These are phyloP conservation scores for Chrysocyon brachyurus DNA, from an alignment of 2,797 vertebrate genomes.

Conservation along the genomic window DNA sequence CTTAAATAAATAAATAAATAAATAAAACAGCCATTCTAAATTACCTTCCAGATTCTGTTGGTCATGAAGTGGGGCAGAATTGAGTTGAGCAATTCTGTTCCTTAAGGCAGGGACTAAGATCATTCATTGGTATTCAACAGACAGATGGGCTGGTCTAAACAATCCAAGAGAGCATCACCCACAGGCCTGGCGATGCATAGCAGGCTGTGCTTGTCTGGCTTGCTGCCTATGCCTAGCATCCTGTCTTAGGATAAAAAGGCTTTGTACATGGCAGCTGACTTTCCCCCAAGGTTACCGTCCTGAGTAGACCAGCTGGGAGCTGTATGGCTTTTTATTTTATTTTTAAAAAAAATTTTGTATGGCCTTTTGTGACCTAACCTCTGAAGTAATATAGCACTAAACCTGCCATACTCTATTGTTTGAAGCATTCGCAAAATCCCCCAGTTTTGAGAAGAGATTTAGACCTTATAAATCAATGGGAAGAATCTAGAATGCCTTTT, in stretches of 20 bases:
- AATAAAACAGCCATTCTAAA: background rate
- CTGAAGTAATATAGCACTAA: background rate
- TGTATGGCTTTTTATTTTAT: background rate
- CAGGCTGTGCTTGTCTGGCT: background rate
- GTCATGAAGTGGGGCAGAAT: background rate
- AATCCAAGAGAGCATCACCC: background rate
- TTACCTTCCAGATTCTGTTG: background rate
- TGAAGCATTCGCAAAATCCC: background rate
- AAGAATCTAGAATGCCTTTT: background rate
- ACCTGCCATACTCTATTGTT: background rate
- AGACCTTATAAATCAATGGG: background rate
- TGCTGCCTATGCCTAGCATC: background rate
- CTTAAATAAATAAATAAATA: too few relatives aligned
- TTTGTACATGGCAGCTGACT: background rate
- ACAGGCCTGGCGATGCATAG: background rate
- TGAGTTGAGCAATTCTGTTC: background rate
- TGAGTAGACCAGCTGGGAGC: background rate
- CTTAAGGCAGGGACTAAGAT: background rate
- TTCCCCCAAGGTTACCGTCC: background rate
- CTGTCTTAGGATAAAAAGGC: background rate
- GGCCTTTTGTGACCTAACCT: background rate
- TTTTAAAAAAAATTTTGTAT: background rate
- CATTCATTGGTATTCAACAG: background rate
- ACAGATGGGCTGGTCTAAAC: background rate
- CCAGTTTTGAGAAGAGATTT: background rate